A percentile compares a stretch with the other conserved stretches of the same genome.
Conservation (phyloP, 1,140 invertebrate species). For the Drosophila pallidifrons region DNA sequence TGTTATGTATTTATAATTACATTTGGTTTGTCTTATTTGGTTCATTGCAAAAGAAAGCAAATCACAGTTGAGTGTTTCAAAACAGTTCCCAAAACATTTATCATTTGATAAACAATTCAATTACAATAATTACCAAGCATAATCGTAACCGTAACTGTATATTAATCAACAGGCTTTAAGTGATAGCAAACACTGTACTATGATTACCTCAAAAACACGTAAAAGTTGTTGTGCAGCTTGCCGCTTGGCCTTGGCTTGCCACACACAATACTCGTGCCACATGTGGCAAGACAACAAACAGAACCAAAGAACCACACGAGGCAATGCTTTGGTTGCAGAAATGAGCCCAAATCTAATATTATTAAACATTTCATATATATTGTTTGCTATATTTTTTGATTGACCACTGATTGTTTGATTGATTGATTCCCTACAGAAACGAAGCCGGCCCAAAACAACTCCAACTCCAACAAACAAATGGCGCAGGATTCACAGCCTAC, state of each 20-base stretch:
- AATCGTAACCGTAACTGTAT: conserved; percentile 27
- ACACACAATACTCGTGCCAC: conserved; percentile 15
- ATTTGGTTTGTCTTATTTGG: conserved; percentile 39
- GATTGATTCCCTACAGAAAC: conserved; percentile 88
- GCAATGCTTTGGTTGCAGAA: conserved; percentile 75
- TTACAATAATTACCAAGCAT: conserved; percentile 17
- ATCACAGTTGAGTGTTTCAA: conserved; percentile 78
- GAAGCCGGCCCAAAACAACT: conserved; percentile 91
- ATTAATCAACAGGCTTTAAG: conserved; percentile 47
- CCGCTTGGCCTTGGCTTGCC: conserved; percentile 69
- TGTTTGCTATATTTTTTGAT: background rate
- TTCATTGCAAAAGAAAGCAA: conserved; percentile 56
- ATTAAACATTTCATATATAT: conserved; percentile 26
- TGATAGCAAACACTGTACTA: conserved; percentile 17
- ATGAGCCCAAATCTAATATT: conserved; percentile 26
- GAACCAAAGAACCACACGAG: conserved; percentile 33
- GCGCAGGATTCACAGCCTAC: conserved; percentile 97
- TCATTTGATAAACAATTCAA: conserved; percentile 52
- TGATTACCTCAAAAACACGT: conserved; percentile 18
- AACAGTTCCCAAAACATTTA: conserved; percentile 45
- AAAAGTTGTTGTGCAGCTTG: conserved; percentile 66
- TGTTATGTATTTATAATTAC: conserved; percentile 31
- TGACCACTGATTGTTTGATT: background rate
- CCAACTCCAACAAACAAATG: conserved; percentile 89
- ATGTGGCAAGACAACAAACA: conserved; percentile 17